Evolutionary conservation across 2,888 invertebrate genomes (phyloP).

Genomic region (Tiphia femorata): DNA sequence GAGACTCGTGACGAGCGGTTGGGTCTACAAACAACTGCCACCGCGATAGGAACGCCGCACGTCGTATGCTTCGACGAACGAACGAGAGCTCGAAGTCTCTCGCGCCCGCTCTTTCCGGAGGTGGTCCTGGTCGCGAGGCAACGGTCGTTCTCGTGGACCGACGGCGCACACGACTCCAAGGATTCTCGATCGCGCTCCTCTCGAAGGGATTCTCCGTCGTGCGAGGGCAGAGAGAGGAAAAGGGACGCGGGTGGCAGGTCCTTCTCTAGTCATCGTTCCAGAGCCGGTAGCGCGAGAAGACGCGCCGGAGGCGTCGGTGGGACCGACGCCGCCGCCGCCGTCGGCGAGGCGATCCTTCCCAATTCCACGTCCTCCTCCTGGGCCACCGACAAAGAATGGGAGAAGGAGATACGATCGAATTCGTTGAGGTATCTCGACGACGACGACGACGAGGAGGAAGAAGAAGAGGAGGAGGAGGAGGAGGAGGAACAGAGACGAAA

Average conservation of each 20-base stretch:
- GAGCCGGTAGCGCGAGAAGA: not conserved
- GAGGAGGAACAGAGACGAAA: not conserved
- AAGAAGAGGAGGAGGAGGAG: not conserved
- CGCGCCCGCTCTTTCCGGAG: too few species aligned
- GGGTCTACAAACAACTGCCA: too few species aligned
- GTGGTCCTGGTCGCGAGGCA: too few species aligned
- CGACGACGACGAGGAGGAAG: constrained; percentile 6
- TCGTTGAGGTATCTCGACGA: not conserved
- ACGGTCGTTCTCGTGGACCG: too few species aligned
- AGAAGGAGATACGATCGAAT: constrained; percentile 1
- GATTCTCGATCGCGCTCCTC: too few species aligned
- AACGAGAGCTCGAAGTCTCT: too few species aligned
- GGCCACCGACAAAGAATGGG: not conserved
- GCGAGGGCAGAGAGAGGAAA: too few species aligned
- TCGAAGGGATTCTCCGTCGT: too few species aligned
- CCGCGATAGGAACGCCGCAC: too few species aligned
- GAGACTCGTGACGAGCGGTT: too few species aligned
- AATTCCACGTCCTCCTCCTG: not conserved
- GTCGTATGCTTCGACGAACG: too few species aligned
- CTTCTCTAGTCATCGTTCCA: constrained; percentile 1
- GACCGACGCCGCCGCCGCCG: not conserved
- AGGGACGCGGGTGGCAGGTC: not conserved
- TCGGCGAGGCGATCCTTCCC: constrained; percentile 3
- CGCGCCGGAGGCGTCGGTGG: not conserved
- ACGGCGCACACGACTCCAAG: too few species aligned